Evolutionary conservation across 2,888 invertebrate species (phyloP).

Genomic region (Anaspis maculata): DNA sequence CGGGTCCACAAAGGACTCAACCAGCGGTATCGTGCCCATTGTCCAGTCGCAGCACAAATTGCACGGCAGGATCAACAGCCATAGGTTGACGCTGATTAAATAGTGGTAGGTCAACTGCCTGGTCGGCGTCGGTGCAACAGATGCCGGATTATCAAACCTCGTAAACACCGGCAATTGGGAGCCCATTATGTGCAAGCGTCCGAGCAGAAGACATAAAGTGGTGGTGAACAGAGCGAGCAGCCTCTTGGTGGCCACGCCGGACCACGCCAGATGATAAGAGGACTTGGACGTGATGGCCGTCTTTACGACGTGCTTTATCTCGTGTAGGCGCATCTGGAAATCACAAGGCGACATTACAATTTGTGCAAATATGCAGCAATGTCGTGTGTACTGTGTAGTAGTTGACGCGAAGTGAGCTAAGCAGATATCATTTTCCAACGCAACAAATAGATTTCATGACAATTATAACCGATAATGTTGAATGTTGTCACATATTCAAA

Average conservation of each 20-base stretch:
- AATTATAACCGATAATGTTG: too few species aligned
- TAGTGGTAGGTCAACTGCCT: constrained; percentile 91
- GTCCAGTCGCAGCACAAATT: constrained; percentile 97
- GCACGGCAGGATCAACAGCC: constrained; percentile 83
- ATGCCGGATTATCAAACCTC: constrained; percentile 95
- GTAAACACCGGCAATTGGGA: constrained; percentile 94
- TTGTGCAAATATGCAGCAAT: too few species aligned
- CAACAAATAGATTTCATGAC: too few species aligned
- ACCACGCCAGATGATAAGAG: constrained; percentile 48
- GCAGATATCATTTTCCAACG: too few species aligned
- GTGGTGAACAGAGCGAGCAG: constrained; percentile 71
- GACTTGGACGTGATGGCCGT: constrained; percentile 47
- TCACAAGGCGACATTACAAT: too few species aligned
- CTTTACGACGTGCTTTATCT: constrained; percentile 43
- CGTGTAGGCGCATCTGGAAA: constrained; percentile 45
- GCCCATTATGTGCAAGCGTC: constrained; percentile 90
- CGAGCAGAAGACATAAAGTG: constrained; percentile 71
- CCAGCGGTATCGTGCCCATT: constrained; percentile 88
- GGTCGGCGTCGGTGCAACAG: constrained; percentile 72
- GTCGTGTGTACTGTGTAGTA: too few species aligned
- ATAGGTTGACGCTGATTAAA: constrained; percentile 81
- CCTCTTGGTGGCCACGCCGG: constrained; percentile 65
- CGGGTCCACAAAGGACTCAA: constrained; percentile 69
- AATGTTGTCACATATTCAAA: too few species aligned
- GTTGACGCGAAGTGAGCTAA: too few species aligned